Conservation (phyloP, 1,140 invertebrate genomes). For the Elysia chlorotica region DNA sequence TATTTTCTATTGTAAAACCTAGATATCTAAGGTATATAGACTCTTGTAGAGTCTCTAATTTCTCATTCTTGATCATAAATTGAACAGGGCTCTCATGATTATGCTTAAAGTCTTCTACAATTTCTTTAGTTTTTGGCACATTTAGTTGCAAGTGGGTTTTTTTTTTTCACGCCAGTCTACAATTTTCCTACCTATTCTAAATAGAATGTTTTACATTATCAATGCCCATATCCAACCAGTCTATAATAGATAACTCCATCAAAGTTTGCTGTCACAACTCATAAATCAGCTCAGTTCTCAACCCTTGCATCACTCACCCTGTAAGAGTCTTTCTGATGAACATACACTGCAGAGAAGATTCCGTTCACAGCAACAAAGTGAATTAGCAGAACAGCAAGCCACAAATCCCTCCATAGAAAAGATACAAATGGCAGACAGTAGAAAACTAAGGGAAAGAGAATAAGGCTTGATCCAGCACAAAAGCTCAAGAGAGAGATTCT, state of each 20-base stretch:
- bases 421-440: background rate
- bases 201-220: background rate
- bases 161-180: background rate
- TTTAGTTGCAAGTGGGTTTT: background rate
- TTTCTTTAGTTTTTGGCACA: background rate
- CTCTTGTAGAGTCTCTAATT: too few species aligned
- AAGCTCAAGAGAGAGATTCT: constrained; percentile 8
- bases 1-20: too few species aligned
- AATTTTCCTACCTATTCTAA: background rate
- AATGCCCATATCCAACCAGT: background rate
- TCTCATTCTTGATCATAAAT: background rate
- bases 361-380: constrained; percentile 18
- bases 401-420: constrained; percentile 18
- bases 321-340: constrained; percentile 22
- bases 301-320: too few species aligned
- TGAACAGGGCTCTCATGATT: too few species aligned
- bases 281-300: background rate
- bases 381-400: constrained; percentile 15
- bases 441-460: constrained; percentile 1
- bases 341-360: constrained; percentile 12
- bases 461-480: too few species aligned
- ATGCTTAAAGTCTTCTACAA: too few species aligned
- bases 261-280: background rate
- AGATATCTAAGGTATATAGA: too few species aligned
- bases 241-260: background rate